Percentiles rank a stretch among this genome's conserved stretches.
phyloP scores from a whole-genome alignment of 2,888 invertebrate genomes.

The Drosophila mettleri region DNA sequence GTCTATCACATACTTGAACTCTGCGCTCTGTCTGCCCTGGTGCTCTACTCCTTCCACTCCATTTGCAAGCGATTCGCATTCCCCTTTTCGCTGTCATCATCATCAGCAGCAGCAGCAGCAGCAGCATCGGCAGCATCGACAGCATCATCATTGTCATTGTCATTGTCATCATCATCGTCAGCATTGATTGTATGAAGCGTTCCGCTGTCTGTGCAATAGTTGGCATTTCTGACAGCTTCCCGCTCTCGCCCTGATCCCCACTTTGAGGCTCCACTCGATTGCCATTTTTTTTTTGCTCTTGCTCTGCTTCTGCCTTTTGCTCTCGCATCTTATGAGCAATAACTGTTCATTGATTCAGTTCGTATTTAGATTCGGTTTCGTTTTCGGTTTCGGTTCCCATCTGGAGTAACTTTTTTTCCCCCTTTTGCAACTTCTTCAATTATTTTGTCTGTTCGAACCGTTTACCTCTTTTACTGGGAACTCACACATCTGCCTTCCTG shows the following conservation, averaged over 20 bases:
- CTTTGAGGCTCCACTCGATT: conserved; percentile 20
- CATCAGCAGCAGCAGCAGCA: conserved; percentile 41
- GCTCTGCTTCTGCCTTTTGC: neutral
- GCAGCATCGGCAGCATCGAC: conserved; percentile 44
- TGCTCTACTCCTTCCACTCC: neutral
- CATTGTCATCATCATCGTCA: conserved; percentile 47
- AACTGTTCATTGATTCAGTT: conserved; percentile 11
- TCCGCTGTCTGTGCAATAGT: conserved; percentile 48
- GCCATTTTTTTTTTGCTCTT: conserved; percentile 19
- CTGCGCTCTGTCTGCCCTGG: neutral
- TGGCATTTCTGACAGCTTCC: conserved; percentile 47
- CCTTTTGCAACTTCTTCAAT: conserved; percentile 35
- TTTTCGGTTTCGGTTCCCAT: conserved; percentile 2
- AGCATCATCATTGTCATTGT: conserved; percentile 28
- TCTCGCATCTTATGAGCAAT: conserved; percentile 35
- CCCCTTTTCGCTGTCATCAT: conserved; percentile 47
- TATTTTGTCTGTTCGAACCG: conserved; percentile 39
- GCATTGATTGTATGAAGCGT: conserved; percentile 59
- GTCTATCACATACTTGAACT: conserved; percentile 11
- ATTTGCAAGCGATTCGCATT: conserved; percentile 26
- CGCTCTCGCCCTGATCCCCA: conserved; percentile 3
- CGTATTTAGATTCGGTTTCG: neutral
- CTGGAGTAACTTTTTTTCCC: conserved; percentile 3
- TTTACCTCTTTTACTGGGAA: conserved; percentile 3
- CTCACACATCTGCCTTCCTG: neutral